Evolutionary conservation across 2,888 invertebrate genomes (phyloP).

Genomic region (Eristalinus sepulchralis): DNA sequence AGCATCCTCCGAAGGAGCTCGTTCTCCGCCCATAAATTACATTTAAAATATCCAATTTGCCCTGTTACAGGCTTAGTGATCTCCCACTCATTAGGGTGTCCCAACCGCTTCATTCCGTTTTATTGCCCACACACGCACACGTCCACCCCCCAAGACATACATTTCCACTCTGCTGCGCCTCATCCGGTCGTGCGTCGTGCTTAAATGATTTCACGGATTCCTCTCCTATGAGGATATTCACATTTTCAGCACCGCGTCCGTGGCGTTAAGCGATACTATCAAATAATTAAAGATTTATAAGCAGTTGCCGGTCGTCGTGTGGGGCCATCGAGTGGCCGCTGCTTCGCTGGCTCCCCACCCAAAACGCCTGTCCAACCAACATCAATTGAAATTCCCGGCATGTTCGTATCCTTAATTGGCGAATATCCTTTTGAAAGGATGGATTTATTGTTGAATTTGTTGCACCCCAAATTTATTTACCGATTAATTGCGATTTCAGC

Average conservation of each 20-base stretch:
- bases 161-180: neutral
- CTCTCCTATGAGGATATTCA: neutral
- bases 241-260: neutral
- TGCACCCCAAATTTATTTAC: conserved; percentile 63
- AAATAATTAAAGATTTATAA: conserved; percentile 67
- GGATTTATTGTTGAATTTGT: conserved; percentile 68
- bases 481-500: conserved; percentile 67
- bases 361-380: neutral
- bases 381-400: conserved; percentile 65
- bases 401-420: conserved; percentile 59
- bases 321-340: conserved; percentile 3
- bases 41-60: conserved; percentile 35
- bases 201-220: conserved; percentile 30
- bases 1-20: conserved; percentile 20
- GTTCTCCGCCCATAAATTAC: conserved; percentile 35
- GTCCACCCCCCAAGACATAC: neutral
- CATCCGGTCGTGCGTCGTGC: neutral
- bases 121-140: neutral
- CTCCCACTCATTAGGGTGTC: neutral
- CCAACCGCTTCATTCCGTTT: conserved; percentile 19
- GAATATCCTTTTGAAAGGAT: conserved; percentile 65
- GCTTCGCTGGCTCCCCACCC: neutral
- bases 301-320: neutral
- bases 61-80: conserved; percentile 12
- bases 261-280: conserved; percentile 40